Evolutionary conservation across 2,113 vertebrate species (phyloP).

Genomic region (Hippocampus mohnikei): DNA sequence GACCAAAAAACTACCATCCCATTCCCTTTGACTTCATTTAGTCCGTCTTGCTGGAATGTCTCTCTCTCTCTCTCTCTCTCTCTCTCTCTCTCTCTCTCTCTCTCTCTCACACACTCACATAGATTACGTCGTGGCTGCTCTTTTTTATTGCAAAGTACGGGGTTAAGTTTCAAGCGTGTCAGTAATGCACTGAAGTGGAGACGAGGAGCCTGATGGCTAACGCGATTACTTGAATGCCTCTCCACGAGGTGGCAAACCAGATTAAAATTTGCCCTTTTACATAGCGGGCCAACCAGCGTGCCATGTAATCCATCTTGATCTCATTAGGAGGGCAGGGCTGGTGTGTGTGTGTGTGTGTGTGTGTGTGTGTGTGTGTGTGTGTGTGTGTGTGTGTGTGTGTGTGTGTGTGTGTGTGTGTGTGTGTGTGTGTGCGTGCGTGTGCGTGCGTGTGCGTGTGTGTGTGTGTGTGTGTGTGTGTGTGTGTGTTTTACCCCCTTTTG

Average conservation of each 20-base stretch:
- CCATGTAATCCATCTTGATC: constrained; percentile 66
- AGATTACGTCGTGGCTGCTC: neutral
- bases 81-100: constrained; percentile 14
- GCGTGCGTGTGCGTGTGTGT: neutral
- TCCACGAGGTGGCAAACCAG: constrained; percentile 54
- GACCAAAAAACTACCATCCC: neutral
- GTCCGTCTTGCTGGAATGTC: constrained; percentile 15
- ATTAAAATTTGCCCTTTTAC: constrained; percentile 67
- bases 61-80: constrained; percentile 18
- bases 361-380: too few relatives aligned
- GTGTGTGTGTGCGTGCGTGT: neutral
- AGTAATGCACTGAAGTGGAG: constrained; percentile 58
- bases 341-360: too few relatives aligned
- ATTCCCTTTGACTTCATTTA: constrained; percentile 27
- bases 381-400: neutral
- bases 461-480: neutral
- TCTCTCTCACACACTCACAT: constrained; percentile 8
- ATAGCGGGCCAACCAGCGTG: constrained; percentile 42
- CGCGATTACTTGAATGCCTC: constrained; percentile 60
- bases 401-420: neutral
- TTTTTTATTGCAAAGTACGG: constrained; percentile 33
- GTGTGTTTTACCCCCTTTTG: constrained; percentile 24
- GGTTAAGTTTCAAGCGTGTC: constrained; percentile 63
- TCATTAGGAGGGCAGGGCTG: constrained; percentile 52
- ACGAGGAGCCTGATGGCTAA: constrained; percentile 53